Evolutionary conservation across 2,113 vertebrate species (phyloP), one percentile per base, ranked within the genome.

Genomic region (Ameiurus melas): DNA sequence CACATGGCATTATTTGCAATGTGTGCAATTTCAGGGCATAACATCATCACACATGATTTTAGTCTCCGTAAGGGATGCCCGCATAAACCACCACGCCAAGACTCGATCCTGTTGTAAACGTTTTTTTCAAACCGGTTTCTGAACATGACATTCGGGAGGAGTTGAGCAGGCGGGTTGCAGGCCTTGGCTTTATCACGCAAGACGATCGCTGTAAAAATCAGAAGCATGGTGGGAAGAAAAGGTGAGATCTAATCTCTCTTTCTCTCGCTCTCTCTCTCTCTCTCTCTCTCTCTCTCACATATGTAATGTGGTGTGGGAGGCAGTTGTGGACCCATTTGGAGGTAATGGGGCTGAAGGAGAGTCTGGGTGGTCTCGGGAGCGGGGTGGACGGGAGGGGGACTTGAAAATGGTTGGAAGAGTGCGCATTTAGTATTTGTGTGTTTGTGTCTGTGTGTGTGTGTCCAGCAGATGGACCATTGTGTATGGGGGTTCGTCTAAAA

Each of bases 391-490:
- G 93, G 90, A 87, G 93, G 89, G 85, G 58, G 53, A 60, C 33
- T 47, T 82, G 5, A 66, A 19, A 30, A 8, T 66, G 86, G 88
- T 88, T n/a, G 68, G 73, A 78, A 89, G 81, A 89, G 87, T 77
- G 90, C 39, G 83, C n/a, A 33, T 68, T 60, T 10, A 39, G 71
- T 20, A 58, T 30, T 80, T 66, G 47, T 10, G 47, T 51, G 47
- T 27, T 68, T 58, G 68, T 88, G 70, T 66, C 2, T 51, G 47
- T 51, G 47, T 27, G 55, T 58, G 68, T 88, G 70, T 57, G 66
- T 85, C 90, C 88, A 92, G 94, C 95, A 97, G 96, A 96, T 95
- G 95, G 95, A 95, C 93, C 91, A 95, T 94, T 95, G 94, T 93
- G 89, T 92, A 89, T 77, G 53, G 90, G 91, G 92, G 92, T 93